A percentile compares a stretch with the other conserved stretches of the same genome.
These are phyloP conservation scores for Uloborus diversus DNA, from an alignment of 1,140 invertebrate genomes.

Conservation along the genomic window DNA sequence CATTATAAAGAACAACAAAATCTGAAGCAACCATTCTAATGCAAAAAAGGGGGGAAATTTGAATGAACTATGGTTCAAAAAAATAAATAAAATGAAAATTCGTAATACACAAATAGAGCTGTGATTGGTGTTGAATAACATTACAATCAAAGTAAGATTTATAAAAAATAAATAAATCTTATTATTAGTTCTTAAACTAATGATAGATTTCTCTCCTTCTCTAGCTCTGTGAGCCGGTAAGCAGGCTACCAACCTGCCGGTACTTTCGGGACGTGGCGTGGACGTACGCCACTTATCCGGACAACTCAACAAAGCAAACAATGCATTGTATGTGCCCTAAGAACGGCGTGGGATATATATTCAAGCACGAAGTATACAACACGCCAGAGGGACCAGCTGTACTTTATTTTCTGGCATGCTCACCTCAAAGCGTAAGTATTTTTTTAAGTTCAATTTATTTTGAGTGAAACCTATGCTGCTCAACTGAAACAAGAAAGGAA, in stretches of 20 bases:
- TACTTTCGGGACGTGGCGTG: constrained; percentile 84
- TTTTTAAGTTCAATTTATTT: no score
- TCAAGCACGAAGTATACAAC: constrained; percentile 78
- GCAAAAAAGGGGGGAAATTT: no score
- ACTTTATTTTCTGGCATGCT: constrained; percentile 88
- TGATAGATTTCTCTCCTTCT: constrained; percentile 38
- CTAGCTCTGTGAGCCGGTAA: constrained; percentile 82
- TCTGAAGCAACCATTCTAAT: no score
- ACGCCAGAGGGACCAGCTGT: constrained; percentile 70
- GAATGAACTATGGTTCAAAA: no score
- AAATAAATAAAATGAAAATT: no score
- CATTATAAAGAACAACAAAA: no score
- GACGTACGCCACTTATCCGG: constrained; percentile 80
- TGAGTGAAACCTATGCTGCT: no score
- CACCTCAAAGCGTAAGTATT: constrained; percentile 84
- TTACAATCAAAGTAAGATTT: no score
- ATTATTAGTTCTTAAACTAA: neutral
- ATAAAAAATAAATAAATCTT: no score
- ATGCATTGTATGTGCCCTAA: constrained; percentile 86
- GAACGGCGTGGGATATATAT: constrained; percentile 84
- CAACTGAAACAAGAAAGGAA: no score
- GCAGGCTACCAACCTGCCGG: constrained; percentile 81
- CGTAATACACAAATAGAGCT: no score
- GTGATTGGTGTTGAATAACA: no score
- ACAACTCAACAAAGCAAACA: constrained; percentile 84